These are phyloP conservation scores for Leptatherina wallacei DNA, from an alignment of 2,797 vertebrate genomes.

Conservation along the genomic window DNA sequence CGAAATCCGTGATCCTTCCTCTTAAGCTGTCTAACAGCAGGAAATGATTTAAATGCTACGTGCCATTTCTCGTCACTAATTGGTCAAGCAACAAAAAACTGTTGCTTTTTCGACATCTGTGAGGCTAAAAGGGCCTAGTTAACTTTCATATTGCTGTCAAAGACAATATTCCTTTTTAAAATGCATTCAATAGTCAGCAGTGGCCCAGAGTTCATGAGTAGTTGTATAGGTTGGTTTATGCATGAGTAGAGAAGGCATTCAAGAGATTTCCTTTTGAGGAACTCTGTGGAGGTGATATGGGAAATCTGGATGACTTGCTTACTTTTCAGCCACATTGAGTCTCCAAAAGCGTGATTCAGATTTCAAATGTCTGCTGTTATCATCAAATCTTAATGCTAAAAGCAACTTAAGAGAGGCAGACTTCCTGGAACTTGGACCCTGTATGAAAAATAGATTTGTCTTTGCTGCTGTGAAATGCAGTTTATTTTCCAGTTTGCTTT, in stretches of 20 bases:
- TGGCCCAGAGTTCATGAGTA: neutral
- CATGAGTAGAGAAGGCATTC: neutral
- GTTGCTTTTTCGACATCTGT: neutral
- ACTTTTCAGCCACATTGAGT: neutral
- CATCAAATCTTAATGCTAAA: slow-evolving; percentile 52
- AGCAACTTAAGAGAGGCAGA: slow-evolving; percentile 2
- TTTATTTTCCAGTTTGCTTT: slow-evolving; percentile 4
- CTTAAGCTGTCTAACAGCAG: too few relatives aligned
- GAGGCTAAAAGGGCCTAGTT: neutral
- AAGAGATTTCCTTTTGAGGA: slow-evolving; percentile 19
- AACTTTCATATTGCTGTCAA: neutral
- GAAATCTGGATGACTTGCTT: slow-evolving; percentile 1
- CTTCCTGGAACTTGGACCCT: neutral
- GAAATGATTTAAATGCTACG: too few relatives aligned
- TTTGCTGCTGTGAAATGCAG: neutral
- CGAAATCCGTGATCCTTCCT: too few relatives aligned
- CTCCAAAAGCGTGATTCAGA: slow-evolving; percentile 15
- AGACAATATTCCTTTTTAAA: neutral
- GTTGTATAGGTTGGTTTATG: neutral
- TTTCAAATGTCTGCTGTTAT: slow-evolving; percentile 25
- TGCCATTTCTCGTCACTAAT: too few relatives aligned
- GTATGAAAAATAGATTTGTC: slow-evolving; percentile 26
- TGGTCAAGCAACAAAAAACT: too few relatives aligned
- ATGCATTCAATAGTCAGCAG: neutral
- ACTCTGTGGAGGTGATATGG: neutral